Evolutionary conservation across 2,113 vertebrate genomes (phyloP).

Genomic region (Bufo gargarizans): DNA sequence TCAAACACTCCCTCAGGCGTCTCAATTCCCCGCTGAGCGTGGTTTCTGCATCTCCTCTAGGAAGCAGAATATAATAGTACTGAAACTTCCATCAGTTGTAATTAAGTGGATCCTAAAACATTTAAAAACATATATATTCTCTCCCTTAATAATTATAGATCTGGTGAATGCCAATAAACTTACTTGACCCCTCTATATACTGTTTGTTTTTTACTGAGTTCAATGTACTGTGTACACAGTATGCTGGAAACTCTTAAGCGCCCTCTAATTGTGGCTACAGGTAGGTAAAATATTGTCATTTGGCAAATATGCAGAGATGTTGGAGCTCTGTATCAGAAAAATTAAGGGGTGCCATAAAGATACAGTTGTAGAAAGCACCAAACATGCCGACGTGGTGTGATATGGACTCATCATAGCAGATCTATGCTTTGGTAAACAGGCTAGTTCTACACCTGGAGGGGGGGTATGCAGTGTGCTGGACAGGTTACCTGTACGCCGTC

Average conservation of each 20-base stretch:
- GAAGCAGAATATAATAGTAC: neutral
- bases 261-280: neutral
- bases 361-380: too few species aligned
- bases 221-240: too few species aligned
- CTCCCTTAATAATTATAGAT: neutral
- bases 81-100: neutral
- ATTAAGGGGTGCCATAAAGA: too few species aligned
- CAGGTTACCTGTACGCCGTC: too few species aligned
- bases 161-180: neutral
- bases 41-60: slow-evolving; percentile 1
- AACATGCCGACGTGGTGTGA: too few species aligned
- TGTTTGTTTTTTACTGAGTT: neutral
- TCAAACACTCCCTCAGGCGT: slow-evolving; percentile 1
- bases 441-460: too few species aligned
- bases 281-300: neutral
- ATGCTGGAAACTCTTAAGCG: neutral
- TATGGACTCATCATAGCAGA: too few species aligned
- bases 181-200: neutral
- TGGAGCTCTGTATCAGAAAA: too few species aligned
- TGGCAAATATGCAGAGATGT: neutral
- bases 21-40: neutral
- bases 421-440: too few species aligned
- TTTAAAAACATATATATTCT: neutral
- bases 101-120: neutral
- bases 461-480: too few species aligned